A percentile compares a stretch with the other conserved stretches of the same genome.
Conservation (phyloP, 2,888 invertebrate species). For the Hyppa rectilinea region DNA sequence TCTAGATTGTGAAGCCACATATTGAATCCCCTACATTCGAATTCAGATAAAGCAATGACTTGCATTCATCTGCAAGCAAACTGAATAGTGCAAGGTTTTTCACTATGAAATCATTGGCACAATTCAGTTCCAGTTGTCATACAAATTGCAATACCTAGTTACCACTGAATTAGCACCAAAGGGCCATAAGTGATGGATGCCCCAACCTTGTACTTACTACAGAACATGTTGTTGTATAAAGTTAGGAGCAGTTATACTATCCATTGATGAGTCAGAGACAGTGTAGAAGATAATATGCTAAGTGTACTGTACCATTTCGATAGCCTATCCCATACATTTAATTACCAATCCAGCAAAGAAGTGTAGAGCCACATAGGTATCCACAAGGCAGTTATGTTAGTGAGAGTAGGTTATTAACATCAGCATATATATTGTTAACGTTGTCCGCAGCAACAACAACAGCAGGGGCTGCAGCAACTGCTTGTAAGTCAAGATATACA, state of each 20-base stretch:
- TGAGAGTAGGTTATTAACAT: slow-evolving; percentile 33
- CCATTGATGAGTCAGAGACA: not conserved
- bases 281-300: not conserved
- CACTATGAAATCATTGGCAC: not conserved
- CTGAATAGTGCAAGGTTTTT: slow-evolving; percentile 7
- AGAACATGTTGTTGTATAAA: not conserved
- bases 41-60: slow-evolving; percentile 13
- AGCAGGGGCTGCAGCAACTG: slow-evolving; percentile 97
- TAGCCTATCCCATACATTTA: not conserved
- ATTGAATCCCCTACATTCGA: not conserved
- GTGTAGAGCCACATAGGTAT: not conserved
- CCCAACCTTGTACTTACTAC: not conserved
- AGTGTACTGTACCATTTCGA: not conserved
- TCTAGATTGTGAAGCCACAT: not conserved
- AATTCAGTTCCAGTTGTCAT: not conserved
- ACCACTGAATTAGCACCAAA: not conserved
- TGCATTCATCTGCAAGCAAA: slow-evolving; percentile 5
- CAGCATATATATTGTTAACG: slow-evolving; percentile 74
- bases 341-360: not conserved
- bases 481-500: slow-evolving; percentile 93
- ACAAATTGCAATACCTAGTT: not conserved
- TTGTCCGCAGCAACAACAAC: slow-evolving; percentile 95
- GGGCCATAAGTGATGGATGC: not conserved
- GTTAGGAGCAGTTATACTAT: no score
- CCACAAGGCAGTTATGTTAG: slow-evolving; percentile 14